These are phyloP conservation scores for Chelonus insularis DNA, from an alignment of 1,140 invertebrate genomes.

Conservation along the genomic window DNA sequence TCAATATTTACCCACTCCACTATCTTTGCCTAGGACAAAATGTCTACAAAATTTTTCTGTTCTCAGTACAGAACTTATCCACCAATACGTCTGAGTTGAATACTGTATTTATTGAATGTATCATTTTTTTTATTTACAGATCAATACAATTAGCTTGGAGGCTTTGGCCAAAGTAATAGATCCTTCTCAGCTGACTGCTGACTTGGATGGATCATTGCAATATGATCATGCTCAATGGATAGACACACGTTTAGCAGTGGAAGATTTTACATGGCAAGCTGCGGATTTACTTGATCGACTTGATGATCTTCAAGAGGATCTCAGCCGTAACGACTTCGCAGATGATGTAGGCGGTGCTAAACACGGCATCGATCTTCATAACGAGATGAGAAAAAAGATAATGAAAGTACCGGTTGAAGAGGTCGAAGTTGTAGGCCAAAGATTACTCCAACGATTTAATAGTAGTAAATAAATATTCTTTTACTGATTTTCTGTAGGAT, in stretches of 20 bases:
- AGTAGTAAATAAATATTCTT: constrained; percentile 30
- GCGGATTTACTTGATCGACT: constrained; percentile 88
- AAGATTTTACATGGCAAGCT: constrained; percentile 95
- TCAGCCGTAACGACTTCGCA: constrained; percentile 87
- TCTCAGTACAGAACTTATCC: no score
- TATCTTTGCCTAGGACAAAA: neutral
- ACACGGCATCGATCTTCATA: constrained; percentile 88
- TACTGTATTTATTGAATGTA: no score
- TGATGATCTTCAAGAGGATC: constrained; percentile 88
- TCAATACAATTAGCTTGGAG: constrained; percentile 93
- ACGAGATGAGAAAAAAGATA: constrained; percentile 92
- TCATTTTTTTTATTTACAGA: no score
- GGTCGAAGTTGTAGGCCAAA: constrained; percentile 76
- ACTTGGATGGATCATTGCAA: constrained; percentile 89
- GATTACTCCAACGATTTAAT: constrained; percentile 67
- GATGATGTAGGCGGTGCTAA: constrained; percentile 90
- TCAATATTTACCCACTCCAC: constrained; percentile 24
- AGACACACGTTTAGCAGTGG: constrained; percentile 87
- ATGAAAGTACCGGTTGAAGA: constrained; percentile 91
- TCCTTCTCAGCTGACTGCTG: constrained; percentile 84
- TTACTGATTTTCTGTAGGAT: neutral
- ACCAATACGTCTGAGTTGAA: no score
- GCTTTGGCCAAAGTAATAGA: constrained; percentile 91
- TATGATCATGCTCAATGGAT: constrained; percentile 98
- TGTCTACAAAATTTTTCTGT: neutral